Base-by-base conservation (phyloP, 53 echinoderm and acorn worm genomes). In the Crossaster papposus region DNA sequence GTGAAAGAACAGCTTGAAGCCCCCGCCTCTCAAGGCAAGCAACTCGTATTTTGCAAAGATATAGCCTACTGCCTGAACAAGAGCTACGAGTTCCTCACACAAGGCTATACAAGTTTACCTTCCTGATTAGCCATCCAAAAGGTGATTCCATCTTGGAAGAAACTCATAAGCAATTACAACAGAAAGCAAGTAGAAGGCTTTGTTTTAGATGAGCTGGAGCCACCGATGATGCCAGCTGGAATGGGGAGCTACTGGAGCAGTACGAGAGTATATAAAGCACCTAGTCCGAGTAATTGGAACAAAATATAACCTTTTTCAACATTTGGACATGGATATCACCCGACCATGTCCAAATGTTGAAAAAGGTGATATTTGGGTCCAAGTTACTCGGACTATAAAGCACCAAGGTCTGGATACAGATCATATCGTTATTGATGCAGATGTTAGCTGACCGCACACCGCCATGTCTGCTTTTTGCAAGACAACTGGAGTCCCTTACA, bases 1-100 rank as follows among this genome's bases (percentile, higher is more conserved):
- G 89, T 89, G 24, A 89, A 79, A 30, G 79, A 89, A 24, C 79
- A 79, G 32, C 89, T 89, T 13, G 89, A 89, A 79, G 78, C 36
- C 22, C 79, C 64, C n/a, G n/a, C n/a, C 2, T 64, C 54, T 55
- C 31, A 30, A 1, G 89, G 50, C 17, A 79, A 79, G 51, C 30
- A 36, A 33, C 65, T 79, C 7, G 51, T 89, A 17, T 65, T 89
- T 30, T 79, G 89, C 34, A 89, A 89, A 65, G 89, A 89, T 65
- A 79, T 79, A 18, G 54, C 78, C 11, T 79, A 74, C 65, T 44
- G 63, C 65, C 9, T 65, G 5, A 32, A 64, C 55, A 58, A 68
- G 23, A 58, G 44, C 10, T 79, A 79, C 26, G 79, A 64, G 65
- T 65, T 30, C 15, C 65, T 89, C 13, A 79, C 89, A 31, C 24